Conservation (phyloP, 2,113 vertebrate genomes). For the Podilymbus podiceps region DNA sequence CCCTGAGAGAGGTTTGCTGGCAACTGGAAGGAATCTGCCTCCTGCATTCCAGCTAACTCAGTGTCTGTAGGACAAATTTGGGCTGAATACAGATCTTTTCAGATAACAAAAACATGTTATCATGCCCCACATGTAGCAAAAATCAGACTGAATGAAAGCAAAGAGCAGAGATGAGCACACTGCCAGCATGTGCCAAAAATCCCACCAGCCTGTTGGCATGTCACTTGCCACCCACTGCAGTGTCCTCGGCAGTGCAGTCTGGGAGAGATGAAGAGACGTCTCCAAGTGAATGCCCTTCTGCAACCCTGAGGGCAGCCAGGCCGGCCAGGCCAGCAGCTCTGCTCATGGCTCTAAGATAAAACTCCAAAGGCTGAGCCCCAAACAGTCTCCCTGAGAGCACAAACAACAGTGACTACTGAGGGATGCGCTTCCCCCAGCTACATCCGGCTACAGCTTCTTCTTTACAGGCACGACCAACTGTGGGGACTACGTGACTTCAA, state of each 20-base stretch:
- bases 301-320: neutral
- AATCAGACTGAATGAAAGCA: neutral
- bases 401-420: neutral
- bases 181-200: neutral
- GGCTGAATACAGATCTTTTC: neutral
- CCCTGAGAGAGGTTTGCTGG: neutral
- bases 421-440: neutral
- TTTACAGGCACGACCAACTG: neutral
- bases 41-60: neutral
- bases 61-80: neutral
- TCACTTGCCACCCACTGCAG: neutral
- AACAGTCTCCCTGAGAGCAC: neutral
- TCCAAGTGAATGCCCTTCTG: neutral
- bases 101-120: neutral
- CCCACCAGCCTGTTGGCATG: neutral
- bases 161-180: neutral
- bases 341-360: neutral
- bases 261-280: neutral
- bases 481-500: neutral
- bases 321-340: neutral
- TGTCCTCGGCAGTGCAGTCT: neutral
- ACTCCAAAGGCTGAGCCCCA: neutral
- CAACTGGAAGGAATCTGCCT: neutral
- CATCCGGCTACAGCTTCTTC: neutral
- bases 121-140: neutral